A percentile compares a stretch with the other conserved stretches of the same genome.
phyloP scores from a whole-genome alignment of 2,113 vertebrate genomes.

The Trachemys scripta region DNA sequence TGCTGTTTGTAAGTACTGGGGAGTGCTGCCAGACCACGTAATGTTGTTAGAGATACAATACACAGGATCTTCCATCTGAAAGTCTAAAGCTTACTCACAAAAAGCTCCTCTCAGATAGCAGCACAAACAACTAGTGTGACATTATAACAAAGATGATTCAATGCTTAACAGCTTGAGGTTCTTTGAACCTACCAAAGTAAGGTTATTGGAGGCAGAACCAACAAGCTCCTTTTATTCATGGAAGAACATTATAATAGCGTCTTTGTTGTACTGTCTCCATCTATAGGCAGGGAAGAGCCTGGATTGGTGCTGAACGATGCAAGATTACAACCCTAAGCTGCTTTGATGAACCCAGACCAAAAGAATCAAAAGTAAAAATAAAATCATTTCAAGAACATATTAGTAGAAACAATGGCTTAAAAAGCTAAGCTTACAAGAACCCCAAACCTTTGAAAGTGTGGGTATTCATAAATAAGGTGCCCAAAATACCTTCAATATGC shows the following conservation, averaged over 20 bases:
- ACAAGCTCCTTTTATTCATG: accelerated
- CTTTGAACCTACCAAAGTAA: background rate
- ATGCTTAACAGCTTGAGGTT: background rate
- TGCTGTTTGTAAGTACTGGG: too few relatives aligned
- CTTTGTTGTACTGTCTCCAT: background rate
- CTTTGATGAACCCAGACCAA: background rate
- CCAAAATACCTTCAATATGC: background rate
- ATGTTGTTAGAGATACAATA: background rate
- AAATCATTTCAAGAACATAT: background rate
- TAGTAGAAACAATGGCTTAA: background rate
- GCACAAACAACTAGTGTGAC: background rate
- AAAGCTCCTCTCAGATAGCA: background rate
- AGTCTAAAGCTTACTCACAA: background rate
- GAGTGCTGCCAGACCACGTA: accelerated
- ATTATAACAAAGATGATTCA: background rate
- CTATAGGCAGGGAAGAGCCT: background rate
- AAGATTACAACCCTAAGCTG: background rate
- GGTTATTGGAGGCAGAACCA: background rate
- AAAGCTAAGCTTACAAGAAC: background rate
- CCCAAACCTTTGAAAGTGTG: background rate
- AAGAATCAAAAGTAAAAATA: background rate
- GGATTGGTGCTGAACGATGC: background rate
- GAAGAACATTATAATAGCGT: background rate
- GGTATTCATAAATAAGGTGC: background rate
- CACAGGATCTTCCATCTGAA: accelerated